phyloP scores from a whole-genome alignment of 2,888 invertebrate genomes.

The Thalpophila matura region DNA sequence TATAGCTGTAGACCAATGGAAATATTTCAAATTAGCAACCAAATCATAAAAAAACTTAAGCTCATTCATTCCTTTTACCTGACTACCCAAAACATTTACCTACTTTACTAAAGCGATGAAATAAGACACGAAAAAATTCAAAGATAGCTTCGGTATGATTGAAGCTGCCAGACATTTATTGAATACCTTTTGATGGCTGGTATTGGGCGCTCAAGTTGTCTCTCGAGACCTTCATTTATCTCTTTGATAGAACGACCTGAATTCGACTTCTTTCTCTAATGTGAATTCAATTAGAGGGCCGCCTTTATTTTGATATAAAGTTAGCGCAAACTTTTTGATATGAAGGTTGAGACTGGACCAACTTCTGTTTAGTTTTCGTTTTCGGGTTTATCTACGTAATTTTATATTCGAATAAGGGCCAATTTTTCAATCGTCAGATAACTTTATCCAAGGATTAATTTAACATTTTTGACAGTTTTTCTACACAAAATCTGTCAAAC shows the following conservation, averaged over 20 bases:
- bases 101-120: neutral
- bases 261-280: neutral
- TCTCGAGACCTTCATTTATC: neutral
- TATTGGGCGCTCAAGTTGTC: constrained; percentile 10
- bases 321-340: constrained; percentile 6
- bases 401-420: too few species aligned
- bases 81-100: neutral
- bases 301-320: neutral
- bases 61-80: neutral
- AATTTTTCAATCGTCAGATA: too few species aligned
- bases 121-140: neutral
- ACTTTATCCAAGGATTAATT: too few species aligned
- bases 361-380: neutral
- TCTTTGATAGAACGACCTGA: constrained; percentile 6
- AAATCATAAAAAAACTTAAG: neutral
- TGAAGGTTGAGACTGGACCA: neutral
- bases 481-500: too few species aligned
- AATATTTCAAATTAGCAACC: too few species aligned
- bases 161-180: constrained; percentile 1
- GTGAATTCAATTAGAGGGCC: neutral
- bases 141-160: neutral
- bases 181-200: constrained; percentile 24
- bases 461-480: too few species aligned
- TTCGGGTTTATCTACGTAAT: neutral
- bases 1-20: too few species aligned